These are phyloP conservation scores for Nemoura dubitans DNA, from an alignment of 2,888 invertebrate species.

Conservation along the genomic window DNA sequence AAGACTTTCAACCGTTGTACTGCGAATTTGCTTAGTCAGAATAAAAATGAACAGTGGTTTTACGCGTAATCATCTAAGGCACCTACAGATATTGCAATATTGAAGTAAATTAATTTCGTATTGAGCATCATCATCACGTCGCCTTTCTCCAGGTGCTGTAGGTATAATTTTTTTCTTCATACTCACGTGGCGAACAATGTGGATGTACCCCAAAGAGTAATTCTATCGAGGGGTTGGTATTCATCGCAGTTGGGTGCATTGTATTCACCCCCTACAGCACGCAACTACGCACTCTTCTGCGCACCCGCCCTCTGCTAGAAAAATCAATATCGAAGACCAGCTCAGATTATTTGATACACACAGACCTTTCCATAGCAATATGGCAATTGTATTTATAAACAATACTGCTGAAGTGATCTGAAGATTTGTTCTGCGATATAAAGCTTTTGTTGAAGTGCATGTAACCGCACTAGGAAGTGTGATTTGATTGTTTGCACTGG, in stretches of 20 bases:
- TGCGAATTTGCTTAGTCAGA: not conserved
- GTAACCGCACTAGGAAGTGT: not conserved
- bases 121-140: not conserved
- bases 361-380: not conserved
- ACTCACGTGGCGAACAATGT: not conserved
- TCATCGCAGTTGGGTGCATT: constrained; percentile 15
- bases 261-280: constrained; percentile 1
- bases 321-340: constrained; percentile 14
- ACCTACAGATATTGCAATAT: not conserved
- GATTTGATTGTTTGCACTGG: not conserved
- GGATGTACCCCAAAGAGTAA: not conserved
- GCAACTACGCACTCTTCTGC: constrained; percentile 17
- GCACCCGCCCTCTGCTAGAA: constrained; percentile 22
- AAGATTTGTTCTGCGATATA: not conserved
- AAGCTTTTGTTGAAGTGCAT: not conserved
- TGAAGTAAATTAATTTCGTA: not conserved
- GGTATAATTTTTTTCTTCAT: not conserved
- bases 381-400: constrained; percentile 1
- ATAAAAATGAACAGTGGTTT: not conserved
- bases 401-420: not conserved
- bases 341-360: not conserved
- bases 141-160: constrained; percentile 4
- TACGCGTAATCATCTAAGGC: not conserved
- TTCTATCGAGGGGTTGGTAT: not conserved
- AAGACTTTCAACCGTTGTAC: not conserved